phyloP scores from a whole-genome alignment of 2,797 vertebrate genomes.

The Sebastes oblongus region DNA sequence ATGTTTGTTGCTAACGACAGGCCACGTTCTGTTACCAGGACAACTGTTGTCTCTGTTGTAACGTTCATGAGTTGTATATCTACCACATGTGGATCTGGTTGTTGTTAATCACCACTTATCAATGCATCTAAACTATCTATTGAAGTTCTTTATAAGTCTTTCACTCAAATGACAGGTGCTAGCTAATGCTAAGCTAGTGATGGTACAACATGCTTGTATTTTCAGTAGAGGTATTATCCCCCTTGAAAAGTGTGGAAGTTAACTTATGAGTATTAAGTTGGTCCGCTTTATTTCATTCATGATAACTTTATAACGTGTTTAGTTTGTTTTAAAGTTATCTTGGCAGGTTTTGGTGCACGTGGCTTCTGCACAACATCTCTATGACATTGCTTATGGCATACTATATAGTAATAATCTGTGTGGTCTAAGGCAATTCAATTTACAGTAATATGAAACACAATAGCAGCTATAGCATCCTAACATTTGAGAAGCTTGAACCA shows the following conservation, averaged over 20 bases:
- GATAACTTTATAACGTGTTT: rapidly evolving
- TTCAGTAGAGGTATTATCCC: rapidly evolving
- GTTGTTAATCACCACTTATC: rapidly evolving
- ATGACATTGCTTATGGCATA: too few relatives aligned
- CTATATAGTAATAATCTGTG: too few relatives aligned
- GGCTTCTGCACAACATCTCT: background rate
- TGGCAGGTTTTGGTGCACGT: background rate
- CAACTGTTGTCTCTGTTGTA: rapidly evolving
- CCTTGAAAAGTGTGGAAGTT: rapidly evolving
- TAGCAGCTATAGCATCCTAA: background rate
- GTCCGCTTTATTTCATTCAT: background rate
- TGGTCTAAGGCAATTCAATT: too few relatives aligned
- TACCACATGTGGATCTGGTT: background rate
- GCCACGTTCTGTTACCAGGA: constrained; percentile 4
- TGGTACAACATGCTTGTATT: rapidly evolving
- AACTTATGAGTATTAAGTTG: rapidly evolving
- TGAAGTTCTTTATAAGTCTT: rapidly evolving
- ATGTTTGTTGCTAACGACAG: background rate
- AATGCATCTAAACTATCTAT: rapidly evolving
- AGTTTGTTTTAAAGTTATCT: rapidly evolving
- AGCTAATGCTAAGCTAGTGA: background rate
- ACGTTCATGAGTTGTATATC: rapidly evolving
- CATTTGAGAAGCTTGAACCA: background rate
- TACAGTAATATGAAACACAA: background rate
- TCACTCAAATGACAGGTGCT: background rate